Percentiles rank a stretch among this genome's conserved stretches.
Conservation (phyloP, 2,797 vertebrate species). For the Babyrousa celebensis region DNA sequence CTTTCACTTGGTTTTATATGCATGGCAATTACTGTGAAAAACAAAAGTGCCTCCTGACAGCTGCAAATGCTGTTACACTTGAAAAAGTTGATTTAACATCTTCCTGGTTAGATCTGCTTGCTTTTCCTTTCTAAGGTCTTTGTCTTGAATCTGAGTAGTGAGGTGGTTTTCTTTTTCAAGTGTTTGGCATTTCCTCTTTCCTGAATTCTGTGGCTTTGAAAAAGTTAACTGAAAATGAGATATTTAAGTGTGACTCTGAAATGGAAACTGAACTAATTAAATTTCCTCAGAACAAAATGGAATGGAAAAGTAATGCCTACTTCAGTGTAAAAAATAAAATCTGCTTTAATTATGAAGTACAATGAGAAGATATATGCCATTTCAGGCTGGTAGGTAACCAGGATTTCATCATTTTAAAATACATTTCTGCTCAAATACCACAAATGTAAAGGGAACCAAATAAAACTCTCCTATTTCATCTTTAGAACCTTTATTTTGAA, state of each 20-base stretch:
- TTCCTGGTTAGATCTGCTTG: background rate
- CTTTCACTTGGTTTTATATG: background rate
- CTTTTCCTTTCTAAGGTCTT: background rate
- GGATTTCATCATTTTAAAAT: constrained; percentile 50
- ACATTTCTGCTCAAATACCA: background rate
- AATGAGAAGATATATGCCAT: background rate
- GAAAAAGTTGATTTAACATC: background rate
- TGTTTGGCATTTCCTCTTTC: background rate
- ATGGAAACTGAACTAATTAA: background rate
- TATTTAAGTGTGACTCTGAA: constrained; percentile 5
- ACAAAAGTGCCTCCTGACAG: background rate
- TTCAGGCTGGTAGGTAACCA: background rate
- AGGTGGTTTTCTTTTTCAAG: constrained; percentile 31
- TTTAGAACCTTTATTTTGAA: background rate
- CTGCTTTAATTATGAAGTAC: background rate
- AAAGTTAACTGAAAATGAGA: constrained; percentile 48
- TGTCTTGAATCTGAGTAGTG: background rate
- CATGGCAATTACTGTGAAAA: background rate
- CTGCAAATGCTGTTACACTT: background rate
- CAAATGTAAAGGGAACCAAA: constrained; percentile 28
- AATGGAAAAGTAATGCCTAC: background rate
- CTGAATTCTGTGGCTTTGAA: constrained; percentile 22
- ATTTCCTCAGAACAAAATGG: background rate
- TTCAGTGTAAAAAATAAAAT: background rate
- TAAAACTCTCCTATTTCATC: background rate